These are phyloP conservation scores for Trigoniulus corallinus DNA, from an alignment of 1,140 invertebrate genomes.

Conservation along the genomic window DNA sequence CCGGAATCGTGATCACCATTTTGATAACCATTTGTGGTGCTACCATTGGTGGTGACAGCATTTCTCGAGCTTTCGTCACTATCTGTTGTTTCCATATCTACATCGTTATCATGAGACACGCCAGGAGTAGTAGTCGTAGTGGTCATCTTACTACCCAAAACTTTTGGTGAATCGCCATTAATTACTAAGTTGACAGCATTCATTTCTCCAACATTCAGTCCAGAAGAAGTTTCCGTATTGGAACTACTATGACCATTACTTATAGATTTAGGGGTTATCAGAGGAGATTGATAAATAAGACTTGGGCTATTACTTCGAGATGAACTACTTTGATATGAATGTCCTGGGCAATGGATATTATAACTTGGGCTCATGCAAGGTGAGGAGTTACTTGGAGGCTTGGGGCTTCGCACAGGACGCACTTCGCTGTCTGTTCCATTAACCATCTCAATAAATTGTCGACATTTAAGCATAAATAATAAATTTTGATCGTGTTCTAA, in stretches of 20 bases:
- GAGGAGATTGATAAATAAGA: conserved; percentile 11
- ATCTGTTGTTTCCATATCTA: conserved; percentile 36
- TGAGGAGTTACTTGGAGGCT: conserved; percentile 12
- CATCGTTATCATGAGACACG: conserved; percentile 28
- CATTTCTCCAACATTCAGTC: conserved; percentile 31
- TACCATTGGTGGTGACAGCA: conserved; percentile 10
- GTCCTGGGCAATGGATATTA: conserved; percentile 4
- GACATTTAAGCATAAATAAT: conserved; percentile 84
- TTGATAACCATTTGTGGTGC: conserved; percentile 10
- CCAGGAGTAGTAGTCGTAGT: conserved; percentile 22
- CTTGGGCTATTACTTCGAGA: conserved; percentile 24
- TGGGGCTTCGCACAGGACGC: conserved; percentile 14
- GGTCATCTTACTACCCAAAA: conserved; percentile 15
- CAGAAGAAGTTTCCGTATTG: conserved; percentile 1
- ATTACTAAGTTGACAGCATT: conserved; percentile 35
- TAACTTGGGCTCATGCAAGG: conserved; percentile 18
- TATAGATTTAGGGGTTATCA: conserved; percentile 7
- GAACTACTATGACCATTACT: conserved; percentile 15
- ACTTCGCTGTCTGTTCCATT: conserved; percentile 32
- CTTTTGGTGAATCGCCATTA: conserved; percentile 24
- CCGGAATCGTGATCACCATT: conserved; percentile 9
- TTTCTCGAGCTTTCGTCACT: conserved; percentile 14
- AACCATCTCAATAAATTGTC: conserved; percentile 86
- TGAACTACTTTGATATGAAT: conserved; percentile 2
- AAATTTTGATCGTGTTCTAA: conserved; percentile 77